Evolutionary conservation across 2,113 vertebrate genomes (phyloP).

Genomic region (Rhea pennata): DNA sequence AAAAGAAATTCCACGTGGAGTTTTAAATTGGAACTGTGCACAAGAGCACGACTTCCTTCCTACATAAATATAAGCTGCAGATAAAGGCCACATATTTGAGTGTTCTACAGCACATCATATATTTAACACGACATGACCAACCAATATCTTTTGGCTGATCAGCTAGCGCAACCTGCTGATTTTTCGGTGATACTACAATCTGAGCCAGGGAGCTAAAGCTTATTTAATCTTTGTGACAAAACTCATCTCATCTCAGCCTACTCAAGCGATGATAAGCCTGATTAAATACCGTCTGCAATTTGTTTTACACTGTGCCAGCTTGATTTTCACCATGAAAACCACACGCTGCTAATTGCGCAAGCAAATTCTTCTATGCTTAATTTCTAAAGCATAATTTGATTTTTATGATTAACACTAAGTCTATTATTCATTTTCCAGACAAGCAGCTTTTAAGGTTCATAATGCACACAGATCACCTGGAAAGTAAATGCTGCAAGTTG

Average conservation of each 20-base stretch:
- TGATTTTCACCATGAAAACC: neutral
- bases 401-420: neutral
- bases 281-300: neutral
- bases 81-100: rapidly evolving
- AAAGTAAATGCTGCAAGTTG: neutral
- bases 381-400: neutral
- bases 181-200: neutral
- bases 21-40: neutral
- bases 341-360: neutral
- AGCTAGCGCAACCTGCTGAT: conserved; percentile 1
- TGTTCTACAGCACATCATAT: rapidly evolving
- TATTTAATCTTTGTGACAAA: rapidly evolving
- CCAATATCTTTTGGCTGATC: neutral
- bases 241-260: neutral
- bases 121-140: rapidly evolving
- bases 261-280: rapidly evolving
- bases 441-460: neutral
- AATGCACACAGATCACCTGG: rapidly evolving
- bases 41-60: neutral
- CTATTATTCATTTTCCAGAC: neutral
- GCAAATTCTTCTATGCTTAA: neutral
- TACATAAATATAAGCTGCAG: rapidly evolving
- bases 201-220: rapidly evolving
- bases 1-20: neutral
- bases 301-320: rapidly evolving